Evolutionary conservation across 2,888 invertebrate genomes (phyloP).

Genomic region (Acholoe squamosa): DNA sequence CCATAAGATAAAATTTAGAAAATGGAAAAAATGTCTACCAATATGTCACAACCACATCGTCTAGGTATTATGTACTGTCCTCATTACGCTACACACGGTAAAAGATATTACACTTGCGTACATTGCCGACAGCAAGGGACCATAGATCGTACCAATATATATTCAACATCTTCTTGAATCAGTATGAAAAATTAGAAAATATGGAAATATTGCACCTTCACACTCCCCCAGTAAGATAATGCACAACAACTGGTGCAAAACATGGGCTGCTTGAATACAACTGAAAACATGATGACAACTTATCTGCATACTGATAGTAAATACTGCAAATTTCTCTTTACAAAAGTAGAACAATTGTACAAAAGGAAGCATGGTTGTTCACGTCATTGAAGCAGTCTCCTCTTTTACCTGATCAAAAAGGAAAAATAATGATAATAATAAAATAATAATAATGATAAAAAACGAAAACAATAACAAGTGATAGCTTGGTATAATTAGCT

Average conservation of each 20-base stretch:
- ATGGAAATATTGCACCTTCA: conserved; percentile 65
- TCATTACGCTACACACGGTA: conserved; percentile 63
- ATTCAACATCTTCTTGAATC: conserved; percentile 63
- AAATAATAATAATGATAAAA: conserved; percentile 26
- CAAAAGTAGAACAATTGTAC: conserved; percentile 66
- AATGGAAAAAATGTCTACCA: conserved; percentile 65
- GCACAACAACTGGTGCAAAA: conserved; percentile 57
- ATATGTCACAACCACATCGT: conserved; percentile 65
- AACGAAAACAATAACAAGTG: conserved; percentile 27
- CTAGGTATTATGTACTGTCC: conserved; percentile 63
- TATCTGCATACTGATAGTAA: conserved; percentile 65
- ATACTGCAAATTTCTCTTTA: conserved; percentile 64
- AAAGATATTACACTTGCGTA: conserved; percentile 63
- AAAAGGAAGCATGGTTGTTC: conserved; percentile 66
- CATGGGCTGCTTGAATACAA: conserved; percentile 48
- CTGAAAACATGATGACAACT: conserved; percentile 57
- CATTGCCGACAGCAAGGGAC: conserved; percentile 61
- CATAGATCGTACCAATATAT: conserved; percentile 64
- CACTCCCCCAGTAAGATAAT: conserved; percentile 56
- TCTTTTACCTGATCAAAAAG: conserved; percentile 39
- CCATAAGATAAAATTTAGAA: conserved; percentile 65
- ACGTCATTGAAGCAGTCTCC: conserved; percentile 64
- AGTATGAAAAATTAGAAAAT: conserved; percentile 66
- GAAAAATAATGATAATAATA: conserved; percentile 12
- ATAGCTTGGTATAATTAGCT: conserved; percentile 31